Evolutionary conservation across 2,113 vertebrate species (phyloP).

Genomic region (Calyptomena viridis): DNA sequence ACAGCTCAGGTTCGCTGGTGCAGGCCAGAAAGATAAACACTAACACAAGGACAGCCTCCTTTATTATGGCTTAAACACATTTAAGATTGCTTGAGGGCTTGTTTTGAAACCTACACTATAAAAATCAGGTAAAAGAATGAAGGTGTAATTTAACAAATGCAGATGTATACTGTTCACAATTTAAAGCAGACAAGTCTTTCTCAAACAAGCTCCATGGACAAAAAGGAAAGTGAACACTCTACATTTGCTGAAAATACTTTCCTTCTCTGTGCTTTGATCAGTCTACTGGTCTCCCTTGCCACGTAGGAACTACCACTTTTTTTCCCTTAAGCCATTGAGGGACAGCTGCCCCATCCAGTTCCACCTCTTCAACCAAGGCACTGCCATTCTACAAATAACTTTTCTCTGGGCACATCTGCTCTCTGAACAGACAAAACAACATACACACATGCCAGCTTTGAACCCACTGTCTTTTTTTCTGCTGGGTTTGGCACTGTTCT

Average conservation of each 20-base stretch:
- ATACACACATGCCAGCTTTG: rapidly evolving
- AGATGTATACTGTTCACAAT: neutral
- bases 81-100: neutral
- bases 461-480: neutral
- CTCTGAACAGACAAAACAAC: neutral
- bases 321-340: neutral
- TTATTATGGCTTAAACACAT: neutral
- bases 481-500: neutral
- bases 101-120: neutral
- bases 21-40: neutral
- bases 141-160: neutral
- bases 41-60: neutral
- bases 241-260: neutral
- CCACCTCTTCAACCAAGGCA: neutral
- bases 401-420: neutral
- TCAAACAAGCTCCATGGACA: neutral
- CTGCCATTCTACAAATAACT: neutral
- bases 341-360: neutral
- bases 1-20: neutral
- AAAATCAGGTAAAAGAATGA: neutral
- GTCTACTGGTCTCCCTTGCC: neutral
- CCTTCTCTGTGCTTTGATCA: neutral
- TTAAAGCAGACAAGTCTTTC: neutral
- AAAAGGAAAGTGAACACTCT: neutral
- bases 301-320: neutral